Conservation (phyloP, 1,140 invertebrate species). For the Pantala flavescens region DNA sequence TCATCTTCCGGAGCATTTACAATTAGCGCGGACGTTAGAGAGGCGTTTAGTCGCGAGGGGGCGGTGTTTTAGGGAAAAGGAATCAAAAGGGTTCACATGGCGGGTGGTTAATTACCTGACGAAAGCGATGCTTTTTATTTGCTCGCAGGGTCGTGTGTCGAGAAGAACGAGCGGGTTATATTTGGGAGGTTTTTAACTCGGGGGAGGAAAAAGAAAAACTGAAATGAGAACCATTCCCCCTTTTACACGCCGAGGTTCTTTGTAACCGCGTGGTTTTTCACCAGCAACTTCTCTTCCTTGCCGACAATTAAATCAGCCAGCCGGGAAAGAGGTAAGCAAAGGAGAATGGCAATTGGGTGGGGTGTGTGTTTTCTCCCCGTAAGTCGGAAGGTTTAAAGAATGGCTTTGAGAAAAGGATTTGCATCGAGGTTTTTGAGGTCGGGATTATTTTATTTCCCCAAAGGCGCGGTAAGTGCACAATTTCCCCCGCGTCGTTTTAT, state of each 20-base stretch:
- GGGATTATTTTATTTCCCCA: background rate
- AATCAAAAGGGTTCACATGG: background rate
- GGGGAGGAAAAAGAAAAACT: background rate
- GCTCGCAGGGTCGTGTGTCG: background rate
- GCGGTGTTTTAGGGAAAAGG: too few species aligned
- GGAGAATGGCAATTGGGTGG: background rate
- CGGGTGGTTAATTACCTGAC: constrained; percentile 4
- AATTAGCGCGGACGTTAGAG: too few species aligned
- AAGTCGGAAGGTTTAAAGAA: background rate
- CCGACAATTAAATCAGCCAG: constrained; percentile 4
- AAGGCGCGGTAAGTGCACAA: background rate
- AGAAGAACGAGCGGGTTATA: too few species aligned
- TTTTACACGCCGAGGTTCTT: background rate
- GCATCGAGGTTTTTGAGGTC: background rate
- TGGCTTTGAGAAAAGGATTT: constrained; percentile 8
- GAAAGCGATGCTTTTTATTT: background rate
- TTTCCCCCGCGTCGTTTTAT: background rate
- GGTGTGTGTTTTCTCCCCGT: background rate
- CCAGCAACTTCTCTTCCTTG: background rate
- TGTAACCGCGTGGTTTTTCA: background rate
- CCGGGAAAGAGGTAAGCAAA: background rate
- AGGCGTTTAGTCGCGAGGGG: too few species aligned
- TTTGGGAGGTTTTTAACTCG: too few species aligned
- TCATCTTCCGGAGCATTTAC: too few species aligned
- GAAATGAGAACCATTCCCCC: background rate